phyloP scores from a whole-genome alignment of 2,113 vertebrate species.

The Telmatochromis sp. region DNA sequence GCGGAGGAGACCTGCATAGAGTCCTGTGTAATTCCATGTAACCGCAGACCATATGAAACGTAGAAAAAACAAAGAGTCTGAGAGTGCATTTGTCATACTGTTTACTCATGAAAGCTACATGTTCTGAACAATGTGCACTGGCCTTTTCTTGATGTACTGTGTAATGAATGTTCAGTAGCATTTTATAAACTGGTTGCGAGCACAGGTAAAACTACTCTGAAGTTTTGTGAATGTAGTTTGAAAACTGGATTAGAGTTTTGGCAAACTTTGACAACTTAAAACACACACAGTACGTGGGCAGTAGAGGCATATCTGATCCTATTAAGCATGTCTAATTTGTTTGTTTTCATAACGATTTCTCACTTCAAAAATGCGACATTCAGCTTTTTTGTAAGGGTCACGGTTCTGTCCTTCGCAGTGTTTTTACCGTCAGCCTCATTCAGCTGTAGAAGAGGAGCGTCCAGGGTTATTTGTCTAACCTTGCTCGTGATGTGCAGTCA shows the following conservation, averaged over 20 bases:
- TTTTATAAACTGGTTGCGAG: neutral
- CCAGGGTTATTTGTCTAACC: slow-evolving; percentile 15
- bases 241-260: neutral
- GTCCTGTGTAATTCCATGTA: neutral
- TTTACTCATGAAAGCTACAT: neutral
- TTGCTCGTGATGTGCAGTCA: slow-evolving; percentile 6
- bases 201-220: accelerated
- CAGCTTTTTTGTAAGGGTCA: neutral
- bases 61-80: neutral
- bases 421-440: neutral
- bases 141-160: neutral
- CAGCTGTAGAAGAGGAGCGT: neutral
- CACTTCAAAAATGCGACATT: neutral
- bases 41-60: accelerated
- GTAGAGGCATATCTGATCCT: neutral
- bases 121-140: neutral
- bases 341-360: neutral
- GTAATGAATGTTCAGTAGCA: neutral
- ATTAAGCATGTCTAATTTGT: neutral
- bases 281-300: neutral
- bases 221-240: neutral
- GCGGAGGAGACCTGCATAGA: neutral
- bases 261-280: neutral
- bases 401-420: neutral
- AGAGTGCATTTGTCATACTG: neutral